Evolutionary conservation across 2,888 invertebrate genomes (phyloP), one percentile per base, ranked within the genome.

Genomic region (Candidula unifasciata): DNA sequence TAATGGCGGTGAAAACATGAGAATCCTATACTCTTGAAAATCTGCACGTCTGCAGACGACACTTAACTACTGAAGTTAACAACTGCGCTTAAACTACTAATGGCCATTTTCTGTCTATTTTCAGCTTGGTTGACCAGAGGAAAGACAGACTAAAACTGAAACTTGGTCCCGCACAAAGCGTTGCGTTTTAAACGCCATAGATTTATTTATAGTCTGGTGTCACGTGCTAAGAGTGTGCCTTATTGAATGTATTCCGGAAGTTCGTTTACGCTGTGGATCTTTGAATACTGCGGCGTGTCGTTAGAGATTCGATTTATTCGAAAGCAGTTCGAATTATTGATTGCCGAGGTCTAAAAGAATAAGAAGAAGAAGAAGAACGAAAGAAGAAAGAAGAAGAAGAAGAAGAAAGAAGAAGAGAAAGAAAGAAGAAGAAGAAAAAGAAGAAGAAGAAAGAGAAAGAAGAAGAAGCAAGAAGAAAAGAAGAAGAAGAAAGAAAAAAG

Each of bases 61-160:
- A 5, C 8, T 60, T 3, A 27, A 24, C 30, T 33, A 30, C 8
- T 33, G 69, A 13, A 6, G 69, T 69, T 8, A 33, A 30, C 27
- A 27, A 69, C 30, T 27, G 30, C 8, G 8, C 27, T 6, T 30
- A 8, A 18, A 69, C 3, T 30, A 27, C 27, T 69, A 69, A 69
- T 69, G 69, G 16, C 6, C 69, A 10, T 69, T 69, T 69, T 33
- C 69, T 69, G 69, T 69, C 30, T 6, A 16, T 69, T 69, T 69
- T 69, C 69, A 8, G 69, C 69, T 33, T 69, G 69, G 69, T 27
- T 18, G 69, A 30, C 3, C 69, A 18, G 30, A 30, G 18, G n/a
- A 30, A 69, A n/a, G 21, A 24, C 0, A 33, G 13, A 44, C 44
- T 44, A 10, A 44, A 44, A 44, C 44, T 44, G 44, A 44, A 44